phyloP scores from a whole-genome alignment of 2,888 invertebrate species.

The Hirtodrosophila confusa region DNA sequence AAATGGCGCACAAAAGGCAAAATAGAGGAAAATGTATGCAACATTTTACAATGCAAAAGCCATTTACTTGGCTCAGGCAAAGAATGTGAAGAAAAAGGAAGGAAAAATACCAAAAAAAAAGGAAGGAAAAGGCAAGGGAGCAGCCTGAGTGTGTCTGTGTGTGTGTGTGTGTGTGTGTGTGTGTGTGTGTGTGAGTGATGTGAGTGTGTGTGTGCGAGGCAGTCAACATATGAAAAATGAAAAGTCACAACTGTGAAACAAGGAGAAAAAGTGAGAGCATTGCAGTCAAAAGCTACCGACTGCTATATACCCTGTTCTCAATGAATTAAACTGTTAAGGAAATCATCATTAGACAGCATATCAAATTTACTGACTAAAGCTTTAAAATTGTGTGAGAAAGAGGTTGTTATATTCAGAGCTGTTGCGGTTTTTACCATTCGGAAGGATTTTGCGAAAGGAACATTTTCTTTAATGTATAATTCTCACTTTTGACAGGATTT shows the following conservation, averaged over 20 bases:
- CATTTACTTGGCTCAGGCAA: constrained; percentile 64
- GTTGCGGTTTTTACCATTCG: no score
- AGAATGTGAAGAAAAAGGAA: constrained; percentile 23
- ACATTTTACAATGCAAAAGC: constrained; percentile 81
- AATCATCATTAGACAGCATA: neutral
- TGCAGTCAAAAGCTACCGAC: no score
- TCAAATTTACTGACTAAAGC: no score
- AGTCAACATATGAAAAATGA: constrained; percentile 79
- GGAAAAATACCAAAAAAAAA: constrained; percentile 3
- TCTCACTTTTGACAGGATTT: no score
- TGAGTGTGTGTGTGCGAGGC: constrained; percentile 32
- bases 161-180: constrained; percentile 26
- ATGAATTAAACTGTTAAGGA: constrained; percentile 13
- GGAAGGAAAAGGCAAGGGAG: constrained; percentile 20
- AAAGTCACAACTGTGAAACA: constrained; percentile 69
- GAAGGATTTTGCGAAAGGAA: no score
- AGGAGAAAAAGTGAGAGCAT: neutral
- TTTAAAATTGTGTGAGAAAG: no score
- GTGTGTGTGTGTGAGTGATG: constrained; percentile 19
- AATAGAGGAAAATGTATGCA: constrained; percentile 80
- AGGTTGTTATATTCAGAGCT: no score
- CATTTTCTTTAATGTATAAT: no score
- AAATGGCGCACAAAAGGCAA: constrained; percentile 50
- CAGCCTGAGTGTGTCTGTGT: constrained; percentile 12
- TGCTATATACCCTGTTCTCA: neutral